Evolutionary conservation across 2,113 vertebrate genomes (phyloP).

Genomic region (Mastomys coucha): DNA sequence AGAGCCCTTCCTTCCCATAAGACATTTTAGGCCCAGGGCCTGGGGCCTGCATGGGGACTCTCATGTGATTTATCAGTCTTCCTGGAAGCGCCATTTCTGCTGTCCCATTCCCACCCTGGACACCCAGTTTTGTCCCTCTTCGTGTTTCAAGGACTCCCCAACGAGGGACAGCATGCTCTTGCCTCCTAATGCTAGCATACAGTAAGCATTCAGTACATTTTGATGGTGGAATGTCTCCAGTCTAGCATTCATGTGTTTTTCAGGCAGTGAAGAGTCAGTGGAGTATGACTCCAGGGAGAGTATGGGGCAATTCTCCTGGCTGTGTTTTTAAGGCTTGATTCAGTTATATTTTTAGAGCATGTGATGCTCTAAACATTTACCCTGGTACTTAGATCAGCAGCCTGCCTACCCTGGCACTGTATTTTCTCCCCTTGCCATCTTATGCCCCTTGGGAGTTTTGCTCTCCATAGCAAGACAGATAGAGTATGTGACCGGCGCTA

Average conservation of each 20-base stretch:
- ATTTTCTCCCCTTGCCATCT: neutral
- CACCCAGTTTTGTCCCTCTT: neutral
- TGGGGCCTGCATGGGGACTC: neutral
- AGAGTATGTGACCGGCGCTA: slow-evolving; percentile 20
- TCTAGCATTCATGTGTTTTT: slow-evolving; percentile 27
- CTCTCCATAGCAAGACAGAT: slow-evolving; percentile 56
- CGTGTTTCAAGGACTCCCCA: neutral
- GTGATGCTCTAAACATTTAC: too few relatives aligned
- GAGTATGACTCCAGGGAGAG: neutral
- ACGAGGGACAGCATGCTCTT: neutral
- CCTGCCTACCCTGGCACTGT: neutral
- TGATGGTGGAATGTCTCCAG: neutral
- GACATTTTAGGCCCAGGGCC: neutral
- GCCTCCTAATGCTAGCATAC: neutral
- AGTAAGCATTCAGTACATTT: neutral
- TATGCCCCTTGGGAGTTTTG: slow-evolving; percentile 55
- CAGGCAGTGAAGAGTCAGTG: neutral
- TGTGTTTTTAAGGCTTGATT: neutral
- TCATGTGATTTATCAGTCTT: neutral
- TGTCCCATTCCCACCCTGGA: neutral
- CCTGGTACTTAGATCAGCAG: neutral
- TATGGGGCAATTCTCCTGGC: neutral
- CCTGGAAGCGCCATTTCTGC: neutral
- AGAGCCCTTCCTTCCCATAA: neutral
- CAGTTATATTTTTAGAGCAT: neutral